These are phyloP conservation scores for Anguilla pacifica DNA, from an alignment of 2,797 vertebrate species.

Conservation along the genomic window DNA sequence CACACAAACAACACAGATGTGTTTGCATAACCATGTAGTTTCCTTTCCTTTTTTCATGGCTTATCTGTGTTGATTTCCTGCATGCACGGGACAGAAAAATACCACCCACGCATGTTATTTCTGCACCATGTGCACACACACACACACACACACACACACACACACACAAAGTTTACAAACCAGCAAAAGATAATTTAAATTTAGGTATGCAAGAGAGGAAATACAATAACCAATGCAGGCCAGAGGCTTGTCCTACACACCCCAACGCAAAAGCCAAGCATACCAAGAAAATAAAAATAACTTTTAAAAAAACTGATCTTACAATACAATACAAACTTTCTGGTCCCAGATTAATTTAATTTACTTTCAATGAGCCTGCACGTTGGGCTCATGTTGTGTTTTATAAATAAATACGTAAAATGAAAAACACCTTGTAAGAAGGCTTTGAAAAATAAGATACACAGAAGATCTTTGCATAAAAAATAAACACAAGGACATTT, in stretches of 20 bases:
- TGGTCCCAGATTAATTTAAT: neutral
- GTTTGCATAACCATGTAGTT: neutral
- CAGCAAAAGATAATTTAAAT: neutral
- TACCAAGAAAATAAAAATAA: neutral
- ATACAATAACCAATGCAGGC: neutral
- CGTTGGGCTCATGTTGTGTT: constrained; percentile 14
- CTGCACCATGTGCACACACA: neutral
- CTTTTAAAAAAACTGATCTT: neutral
- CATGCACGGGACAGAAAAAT: neutral
- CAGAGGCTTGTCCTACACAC: neutral
- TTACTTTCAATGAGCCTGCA: constrained; percentile 15
- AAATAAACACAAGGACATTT: neutral
- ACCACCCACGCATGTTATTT: neutral
- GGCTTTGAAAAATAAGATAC: neutral
- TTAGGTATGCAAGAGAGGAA: too few species aligned
- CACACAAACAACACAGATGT: neutral
- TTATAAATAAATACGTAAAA: neutral
- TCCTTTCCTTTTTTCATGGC: neutral
- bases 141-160: neutral
- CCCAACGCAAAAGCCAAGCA: neutral
- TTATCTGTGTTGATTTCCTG: neutral
- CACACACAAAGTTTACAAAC: neutral
- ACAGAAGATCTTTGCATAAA: neutral
- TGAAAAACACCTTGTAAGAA: neutral
- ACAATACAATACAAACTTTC: neutral